phyloP scores from a whole-genome alignment of 2,888 invertebrate genomes.

The Gymnosoma rotundatum region DNA sequence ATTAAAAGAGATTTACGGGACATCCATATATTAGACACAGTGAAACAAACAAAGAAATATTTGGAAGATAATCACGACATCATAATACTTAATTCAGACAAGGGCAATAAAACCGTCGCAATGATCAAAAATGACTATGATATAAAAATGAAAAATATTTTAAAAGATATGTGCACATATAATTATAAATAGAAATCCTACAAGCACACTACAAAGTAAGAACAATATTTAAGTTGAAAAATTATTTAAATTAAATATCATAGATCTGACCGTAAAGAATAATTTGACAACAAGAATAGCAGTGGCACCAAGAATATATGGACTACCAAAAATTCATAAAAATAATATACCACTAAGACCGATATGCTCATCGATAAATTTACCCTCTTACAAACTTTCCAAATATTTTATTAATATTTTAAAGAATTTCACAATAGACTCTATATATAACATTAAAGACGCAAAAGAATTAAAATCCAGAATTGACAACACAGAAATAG shows the following conservation, averaged over 20 bases:
- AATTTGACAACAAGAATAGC: background rate
- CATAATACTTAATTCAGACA: too few species aligned
- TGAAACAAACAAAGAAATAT: too few species aligned
- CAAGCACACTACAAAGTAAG: too few species aligned
- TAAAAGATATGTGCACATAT: background rate
- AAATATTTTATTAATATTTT: too few species aligned
- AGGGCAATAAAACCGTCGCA: too few species aligned
- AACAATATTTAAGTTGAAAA: too few species aligned
- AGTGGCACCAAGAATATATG: background rate
- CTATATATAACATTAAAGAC: background rate
- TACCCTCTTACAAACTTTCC: background rate
- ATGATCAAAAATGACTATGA: background rate
- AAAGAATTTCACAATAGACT: background rate
- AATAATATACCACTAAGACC: background rate
- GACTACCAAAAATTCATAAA: background rate
- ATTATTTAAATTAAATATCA: background rate
- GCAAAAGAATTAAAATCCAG: slow-evolving; percentile 15
- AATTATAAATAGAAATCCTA: background rate
- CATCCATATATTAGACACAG: too few species aligned
- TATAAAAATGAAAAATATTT: background rate
- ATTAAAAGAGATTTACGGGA: too few species aligned
- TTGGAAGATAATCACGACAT: too few species aligned
- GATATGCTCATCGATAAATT: background rate
- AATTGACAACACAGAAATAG: slow-evolving; percentile 50
- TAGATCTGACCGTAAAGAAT: background rate